Conservation (phyloP, 2,797 vertebrate genomes). For the Melanotaenia pygmaea region DNA sequence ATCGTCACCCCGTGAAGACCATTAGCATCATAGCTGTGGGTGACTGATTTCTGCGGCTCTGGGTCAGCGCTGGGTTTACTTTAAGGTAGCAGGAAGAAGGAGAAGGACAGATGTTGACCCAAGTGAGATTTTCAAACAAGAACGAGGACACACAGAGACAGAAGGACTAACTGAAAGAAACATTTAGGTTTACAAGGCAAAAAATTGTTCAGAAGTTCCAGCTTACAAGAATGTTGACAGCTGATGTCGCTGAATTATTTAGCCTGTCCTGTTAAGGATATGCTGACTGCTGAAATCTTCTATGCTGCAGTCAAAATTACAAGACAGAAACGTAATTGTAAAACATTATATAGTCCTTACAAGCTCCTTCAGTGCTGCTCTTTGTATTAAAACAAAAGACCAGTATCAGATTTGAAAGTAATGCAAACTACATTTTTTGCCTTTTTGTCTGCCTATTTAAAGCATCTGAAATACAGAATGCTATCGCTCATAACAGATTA, state of each 20-base stretch:
- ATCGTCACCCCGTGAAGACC: conserved; percentile 53
- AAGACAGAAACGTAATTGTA: neutral
- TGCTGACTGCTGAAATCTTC: neutral
- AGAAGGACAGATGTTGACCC: conserved; percentile 37
- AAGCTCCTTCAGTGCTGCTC: neutral
- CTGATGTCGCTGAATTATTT: conserved; percentile 21
- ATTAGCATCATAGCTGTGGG: conserved; percentile 66
- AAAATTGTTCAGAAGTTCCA: conserved; percentile 13
- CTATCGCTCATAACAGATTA: neutral
- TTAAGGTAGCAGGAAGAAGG: conserved; percentile 30
- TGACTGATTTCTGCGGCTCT: conserved; percentile 53
- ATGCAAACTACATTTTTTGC: neutral
- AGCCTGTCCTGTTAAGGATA: neutral
- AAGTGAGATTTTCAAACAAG: conserved; percentile 36
- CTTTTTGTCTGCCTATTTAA: too few relatives aligned
- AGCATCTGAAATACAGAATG: too few relatives aligned
- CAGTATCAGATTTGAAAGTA: neutral
- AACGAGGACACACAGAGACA: conserved; percentile 35
- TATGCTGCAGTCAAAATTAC: neutral
- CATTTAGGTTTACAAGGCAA: conserved; percentile 34
- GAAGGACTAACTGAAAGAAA: conserved; percentile 29
- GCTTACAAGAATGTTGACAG: neutral
- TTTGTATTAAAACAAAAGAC: neutral
- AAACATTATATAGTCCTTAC: neutral
- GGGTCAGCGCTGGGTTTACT: conserved; percentile 59